Conservation (phyloP, 2,113 vertebrate species). For the Procavia capensis region DNA sequence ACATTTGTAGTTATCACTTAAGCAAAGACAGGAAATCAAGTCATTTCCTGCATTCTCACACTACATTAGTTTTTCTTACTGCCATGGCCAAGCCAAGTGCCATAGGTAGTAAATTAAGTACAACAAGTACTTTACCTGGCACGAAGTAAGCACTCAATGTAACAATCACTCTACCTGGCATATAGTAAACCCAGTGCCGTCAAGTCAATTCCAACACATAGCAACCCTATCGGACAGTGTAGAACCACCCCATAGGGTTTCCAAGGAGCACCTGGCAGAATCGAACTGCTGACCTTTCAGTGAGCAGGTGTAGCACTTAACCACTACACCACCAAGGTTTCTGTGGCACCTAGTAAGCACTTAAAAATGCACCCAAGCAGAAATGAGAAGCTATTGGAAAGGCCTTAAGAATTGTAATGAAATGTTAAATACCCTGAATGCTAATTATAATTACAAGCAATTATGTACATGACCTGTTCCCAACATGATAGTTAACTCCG, state of each 20-base stretch:
- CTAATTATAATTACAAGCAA: not conserved
- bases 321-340: too few species aligned
- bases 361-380: not conserved
- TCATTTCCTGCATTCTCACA: not conserved
- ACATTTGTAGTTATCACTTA: not conserved
- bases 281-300: too few species aligned
- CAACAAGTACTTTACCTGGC: not conserved
- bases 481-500: not conserved
- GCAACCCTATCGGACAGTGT: too few species aligned
- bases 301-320: too few species aligned
- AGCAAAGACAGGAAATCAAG: not conserved
- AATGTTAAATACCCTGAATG: not conserved
- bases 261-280: too few species aligned
- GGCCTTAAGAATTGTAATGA: not conserved
- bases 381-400: not conserved
- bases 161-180: too few species aligned
- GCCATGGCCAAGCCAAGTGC: too few species aligned
- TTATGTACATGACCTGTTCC: not conserved
- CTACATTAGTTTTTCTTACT: not conserved
- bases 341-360: not conserved
- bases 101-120: too few species aligned
- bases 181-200: too few species aligned
- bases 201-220: too few species aligned
- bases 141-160: not conserved
- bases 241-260: too few species aligned